Percentiles rank a stretch among this genome's conserved stretches.
Conservation (phyloP, 2,888 invertebrate species). For the Ditylenchus weischeri region DNA sequence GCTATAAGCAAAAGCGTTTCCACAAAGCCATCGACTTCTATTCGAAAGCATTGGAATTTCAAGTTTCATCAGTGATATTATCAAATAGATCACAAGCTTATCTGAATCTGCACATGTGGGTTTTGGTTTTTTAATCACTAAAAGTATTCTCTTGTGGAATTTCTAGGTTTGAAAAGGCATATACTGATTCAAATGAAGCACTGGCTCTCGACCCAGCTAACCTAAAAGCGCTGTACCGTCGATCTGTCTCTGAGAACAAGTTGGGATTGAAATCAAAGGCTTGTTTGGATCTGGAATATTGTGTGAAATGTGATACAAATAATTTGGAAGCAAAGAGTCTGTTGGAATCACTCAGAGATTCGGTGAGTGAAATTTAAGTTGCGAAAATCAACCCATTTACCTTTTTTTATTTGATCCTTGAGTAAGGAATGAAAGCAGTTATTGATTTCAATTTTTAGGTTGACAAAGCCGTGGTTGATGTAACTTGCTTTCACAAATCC, state of each 20-base stretch:
- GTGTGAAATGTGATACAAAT: constrained; percentile 12
- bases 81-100: constrained; percentile 24
- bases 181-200: constrained; percentile 24
- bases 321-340: constrained; percentile 18
- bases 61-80: constrained; percentile 17
- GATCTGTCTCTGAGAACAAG: constrained; percentile 19
- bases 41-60: constrained; percentile 20
- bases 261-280: constrained; percentile 21
- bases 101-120: constrained; percentile 18
- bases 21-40: constrained; percentile 24
- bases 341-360: constrained; percentile 8
- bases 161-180: constrained; percentile 21
- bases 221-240: constrained; percentile 19
- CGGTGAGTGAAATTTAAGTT: constrained; percentile 10
- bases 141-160: not conserved
- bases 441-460: not conserved
- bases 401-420: too few species aligned
- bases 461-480: constrained; percentile 6
- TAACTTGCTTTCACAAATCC: constrained; percentile 10
- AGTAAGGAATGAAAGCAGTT: too few species aligned
- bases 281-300: constrained; percentile 11
- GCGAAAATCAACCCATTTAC: not conserved
- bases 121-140: not conserved
- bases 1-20: constrained; percentile 23
- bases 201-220: constrained; percentile 9